Base-by-base conservation (phyloP, 2,888 invertebrate genomes). In the Tridacna gigas region DNA sequence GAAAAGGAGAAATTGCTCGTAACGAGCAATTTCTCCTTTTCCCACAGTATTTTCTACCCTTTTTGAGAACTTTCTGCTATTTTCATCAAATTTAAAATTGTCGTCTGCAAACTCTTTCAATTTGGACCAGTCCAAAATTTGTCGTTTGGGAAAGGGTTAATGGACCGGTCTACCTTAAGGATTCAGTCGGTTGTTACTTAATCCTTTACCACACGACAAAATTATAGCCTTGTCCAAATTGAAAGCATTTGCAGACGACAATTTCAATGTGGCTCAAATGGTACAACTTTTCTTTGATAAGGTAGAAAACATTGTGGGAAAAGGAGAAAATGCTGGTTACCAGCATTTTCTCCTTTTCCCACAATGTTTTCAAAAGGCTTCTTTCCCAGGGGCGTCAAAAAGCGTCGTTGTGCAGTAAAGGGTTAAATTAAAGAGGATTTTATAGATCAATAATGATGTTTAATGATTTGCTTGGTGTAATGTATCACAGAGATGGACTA, bases 361-460 rank as follows among this genome's bases (percentile, higher is more conserved):
- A 66, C n/a, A 63, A n/a, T 63, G 63, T 15, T 63, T 63, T 15
- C 63, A 51, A 51, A 51, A 51, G 51, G 11, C 15, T 13, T 51
- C 51, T 51, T 11, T 15, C 15, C 12, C 51, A 51, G 51, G 15
- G 12, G 15, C 51, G 15, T 51, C 51, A 15, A 51, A 15, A 51
- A 13, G 51, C 51, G 11, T 51, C 51, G n/a, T 25, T 26, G 15
- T 65, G 65, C 26, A 26, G 65, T 28, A 28, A 67, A 18, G 26
- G 67, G 67, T 67, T 37, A 9, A 67, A 45, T 37, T 12, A 45
- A 67, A 37, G 28, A 67, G 28, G 28, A 67, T 12, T 67, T 67
- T 67, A 26, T 28, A 67, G 37, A 67, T 37, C 22, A 61, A n/a
- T n/a, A n/a, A n/a, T n/a, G n/a, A n/a, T n/a, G n/a, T n/a, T n/a